Conservation (phyloP, 1,140 invertebrate species). For the Pollicipes pollicipes region DNA sequence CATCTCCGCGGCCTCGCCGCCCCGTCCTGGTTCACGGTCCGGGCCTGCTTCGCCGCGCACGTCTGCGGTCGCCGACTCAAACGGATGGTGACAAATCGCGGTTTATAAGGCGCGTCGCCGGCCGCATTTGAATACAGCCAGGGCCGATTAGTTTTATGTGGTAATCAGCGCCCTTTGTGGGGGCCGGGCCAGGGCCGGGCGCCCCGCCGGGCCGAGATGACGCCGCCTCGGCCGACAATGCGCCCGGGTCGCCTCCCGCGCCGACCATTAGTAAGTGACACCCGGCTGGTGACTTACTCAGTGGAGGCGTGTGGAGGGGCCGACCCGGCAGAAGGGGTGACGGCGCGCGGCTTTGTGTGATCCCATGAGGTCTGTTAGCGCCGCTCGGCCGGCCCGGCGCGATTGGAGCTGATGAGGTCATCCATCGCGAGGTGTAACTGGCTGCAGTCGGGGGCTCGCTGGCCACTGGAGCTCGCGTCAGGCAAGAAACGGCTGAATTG, state of each 20-base stretch:
- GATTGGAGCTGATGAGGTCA: not conserved
- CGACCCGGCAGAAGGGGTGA: not conserved
- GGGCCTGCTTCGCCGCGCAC: too few relatives aligned
- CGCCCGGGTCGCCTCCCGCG: too few relatives aligned
- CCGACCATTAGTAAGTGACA: not conserved
- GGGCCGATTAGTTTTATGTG: not conserved
- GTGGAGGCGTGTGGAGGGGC: not conserved
- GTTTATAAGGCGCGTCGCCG: not conserved
- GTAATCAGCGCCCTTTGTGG: not conserved
- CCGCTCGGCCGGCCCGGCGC: too few relatives aligned
- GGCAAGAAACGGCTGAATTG: too few relatives aligned
- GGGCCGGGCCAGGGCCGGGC: too few relatives aligned
- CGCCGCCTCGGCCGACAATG: not conserved
- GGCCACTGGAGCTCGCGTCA: too few relatives aligned
- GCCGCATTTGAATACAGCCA: not conserved
- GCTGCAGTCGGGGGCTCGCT: too few relatives aligned
- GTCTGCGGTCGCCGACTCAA: too few relatives aligned
- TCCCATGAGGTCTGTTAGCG: not conserved
- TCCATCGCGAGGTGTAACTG: too few relatives aligned
- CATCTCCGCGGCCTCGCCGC: too few relatives aligned
- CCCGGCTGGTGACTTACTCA: not conserved
- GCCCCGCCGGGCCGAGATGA: not conserved
- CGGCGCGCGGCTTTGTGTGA: not conserved
- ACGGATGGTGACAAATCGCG: not conserved
- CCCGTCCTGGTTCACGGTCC: too few relatives aligned